A percentile compares a stretch with the other conserved stretches of the same genome.
Evolutionary conservation across 2,797 vertebrate species (phyloP).

Genomic region (Heteromormyrus szaboi): DNA sequence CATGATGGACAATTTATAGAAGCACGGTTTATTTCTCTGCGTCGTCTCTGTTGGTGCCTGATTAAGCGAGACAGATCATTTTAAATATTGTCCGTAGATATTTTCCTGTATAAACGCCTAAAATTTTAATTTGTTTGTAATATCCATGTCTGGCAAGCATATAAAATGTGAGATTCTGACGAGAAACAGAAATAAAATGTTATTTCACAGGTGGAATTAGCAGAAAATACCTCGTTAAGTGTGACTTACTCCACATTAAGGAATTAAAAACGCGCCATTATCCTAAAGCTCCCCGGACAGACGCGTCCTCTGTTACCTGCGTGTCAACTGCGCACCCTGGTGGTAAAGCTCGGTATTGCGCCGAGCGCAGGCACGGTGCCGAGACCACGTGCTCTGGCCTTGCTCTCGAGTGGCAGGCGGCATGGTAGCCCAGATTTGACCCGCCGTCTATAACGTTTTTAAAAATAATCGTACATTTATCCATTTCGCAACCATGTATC

Average conservation of each 20-base stretch:
- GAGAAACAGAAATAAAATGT: neutral
- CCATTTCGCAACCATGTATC: neutral
- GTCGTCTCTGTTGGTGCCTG: neutral
- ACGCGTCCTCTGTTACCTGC: neutral
- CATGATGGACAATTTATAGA: neutral
- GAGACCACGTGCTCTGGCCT: neutral
- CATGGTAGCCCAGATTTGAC: neutral
- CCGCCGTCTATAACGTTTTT: neutral
- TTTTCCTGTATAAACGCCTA: neutral
- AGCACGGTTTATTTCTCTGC: neutral
- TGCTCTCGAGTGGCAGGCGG: neutral
- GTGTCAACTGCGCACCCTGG: neutral
- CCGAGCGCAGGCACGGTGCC: neutral
- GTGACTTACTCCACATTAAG: neutral
- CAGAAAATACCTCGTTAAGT: neutral
- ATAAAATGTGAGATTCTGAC: neutral
- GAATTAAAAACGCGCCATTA: neutral
- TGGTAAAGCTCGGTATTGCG: neutral
- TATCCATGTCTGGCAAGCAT: neutral
- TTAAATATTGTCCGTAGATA: neutral
- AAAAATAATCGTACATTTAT: neutral
- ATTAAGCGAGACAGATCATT: neutral
- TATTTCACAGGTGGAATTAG: neutral
- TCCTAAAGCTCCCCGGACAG: neutral
- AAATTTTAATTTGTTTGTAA: neutral